Conservation (phyloP, 2,113 vertebrate species). For the Aleadryas rufinucha region DNA sequence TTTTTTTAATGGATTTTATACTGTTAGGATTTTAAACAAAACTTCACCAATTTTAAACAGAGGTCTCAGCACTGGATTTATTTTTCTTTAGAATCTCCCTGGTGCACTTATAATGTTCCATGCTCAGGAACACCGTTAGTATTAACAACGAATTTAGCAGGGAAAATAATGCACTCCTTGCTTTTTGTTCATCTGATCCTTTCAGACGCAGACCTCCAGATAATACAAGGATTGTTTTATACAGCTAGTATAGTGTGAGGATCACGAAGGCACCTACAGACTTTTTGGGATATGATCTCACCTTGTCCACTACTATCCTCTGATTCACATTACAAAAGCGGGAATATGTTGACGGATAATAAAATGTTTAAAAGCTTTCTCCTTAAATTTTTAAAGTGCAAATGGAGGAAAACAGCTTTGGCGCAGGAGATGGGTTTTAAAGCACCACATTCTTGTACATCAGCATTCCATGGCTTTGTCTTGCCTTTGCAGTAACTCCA, state of each 20-base stretch:
- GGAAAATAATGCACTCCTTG: fast-evolving
- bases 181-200: background rate
- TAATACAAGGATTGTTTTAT: background rate
- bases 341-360: fast-evolving
- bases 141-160: background rate
- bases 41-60: background rate
- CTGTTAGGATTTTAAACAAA: background rate
- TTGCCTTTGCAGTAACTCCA: background rate
- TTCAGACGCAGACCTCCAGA: fast-evolving
- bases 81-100: background rate
- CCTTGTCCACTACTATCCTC: background rate
- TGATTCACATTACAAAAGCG: background rate
- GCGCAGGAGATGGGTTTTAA: background rate
- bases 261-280: background rate
- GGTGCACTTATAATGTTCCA: fast-evolving
- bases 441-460: fast-evolving
- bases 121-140: background rate
- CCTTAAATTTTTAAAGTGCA: background rate
- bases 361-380: background rate
- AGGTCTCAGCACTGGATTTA: fast-evolving
- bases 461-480: fast-evolving
- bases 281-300: fast-evolving
- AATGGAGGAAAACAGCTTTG: background rate
- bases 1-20: background rate
- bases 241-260: fast-evolving